phyloP scores from a whole-genome alignment of 2,113 vertebrate genomes.

The Gracilinanus agilis region DNA sequence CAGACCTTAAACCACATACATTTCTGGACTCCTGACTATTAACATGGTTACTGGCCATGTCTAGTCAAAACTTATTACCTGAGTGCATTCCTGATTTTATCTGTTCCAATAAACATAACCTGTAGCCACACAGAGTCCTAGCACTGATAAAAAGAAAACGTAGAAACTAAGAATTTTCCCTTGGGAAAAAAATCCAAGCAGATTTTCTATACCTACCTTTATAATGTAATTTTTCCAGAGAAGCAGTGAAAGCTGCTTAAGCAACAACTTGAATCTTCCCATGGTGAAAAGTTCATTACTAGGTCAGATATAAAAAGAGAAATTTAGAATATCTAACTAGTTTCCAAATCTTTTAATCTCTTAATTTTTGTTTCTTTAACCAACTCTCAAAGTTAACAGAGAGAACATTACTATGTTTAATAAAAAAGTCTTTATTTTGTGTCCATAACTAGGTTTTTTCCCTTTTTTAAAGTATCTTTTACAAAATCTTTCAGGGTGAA shows the following conservation, averaged over 20 bases:
- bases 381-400: background rate
- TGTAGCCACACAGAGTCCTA: background rate
- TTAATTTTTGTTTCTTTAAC: background rate
- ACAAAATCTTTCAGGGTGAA: background rate
- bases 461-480: background rate
- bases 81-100: background rate
- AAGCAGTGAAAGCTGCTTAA: conserved; percentile 90
- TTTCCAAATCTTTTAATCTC: background rate
- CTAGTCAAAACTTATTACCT: background rate
- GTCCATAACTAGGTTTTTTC: background rate
- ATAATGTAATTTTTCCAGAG: conserved; percentile 97
- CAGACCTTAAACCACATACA: too few species aligned
- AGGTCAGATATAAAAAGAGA: conserved; percentile 3
- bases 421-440: background rate
- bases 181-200: background rate
- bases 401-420: background rate
- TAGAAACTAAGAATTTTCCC: conserved; percentile 11
- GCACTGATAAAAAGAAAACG: conserved; percentile 23
- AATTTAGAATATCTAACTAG: conserved; percentile 30
- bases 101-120: background rate
- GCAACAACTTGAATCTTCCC: conserved; percentile 53
- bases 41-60: background rate
- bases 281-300: conserved; percentile 42
- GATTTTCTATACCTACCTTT: conserved; percentile 86
- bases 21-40: background rate